A percentile compares a stretch with the other conserved stretches of the same genome.
phyloP scores from a whole-genome alignment of 2,113 vertebrate genomes.

The Osmerus eperlanus region DNA sequence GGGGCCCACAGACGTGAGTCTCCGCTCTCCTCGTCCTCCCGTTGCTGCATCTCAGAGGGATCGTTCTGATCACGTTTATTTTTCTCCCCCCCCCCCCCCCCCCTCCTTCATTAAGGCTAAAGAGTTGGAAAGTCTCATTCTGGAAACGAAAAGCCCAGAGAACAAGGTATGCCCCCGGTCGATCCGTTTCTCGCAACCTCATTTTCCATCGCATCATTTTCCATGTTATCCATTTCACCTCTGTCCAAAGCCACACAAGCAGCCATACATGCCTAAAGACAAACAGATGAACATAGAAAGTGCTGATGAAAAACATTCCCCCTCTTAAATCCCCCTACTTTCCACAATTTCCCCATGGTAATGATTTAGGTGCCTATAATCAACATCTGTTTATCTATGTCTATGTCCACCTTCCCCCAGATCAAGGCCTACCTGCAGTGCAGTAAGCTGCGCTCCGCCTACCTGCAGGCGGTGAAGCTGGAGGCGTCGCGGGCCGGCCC shows the following conservation, averaged over 20 bases:
- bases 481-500: conserved; percentile 77
- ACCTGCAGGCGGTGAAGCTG: conserved; percentile 89
- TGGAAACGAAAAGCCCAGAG: conserved; percentile 87
- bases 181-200: neutral
- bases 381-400: neutral
- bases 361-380: neutral
- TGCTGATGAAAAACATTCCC: too few species aligned
- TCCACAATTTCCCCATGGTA: too few species aligned
- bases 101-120: conserved; percentile 66
- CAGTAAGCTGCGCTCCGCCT: conserved; percentile 88
- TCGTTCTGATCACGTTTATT: too few species aligned
- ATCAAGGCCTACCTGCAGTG: conserved; percentile 89
- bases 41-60: neutral
- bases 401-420: conserved; percentile 58
- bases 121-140: conserved; percentile 89
- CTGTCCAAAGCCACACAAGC: neutral
- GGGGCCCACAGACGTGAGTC: conserved; percentile 80
- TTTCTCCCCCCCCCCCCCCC: too few species aligned
- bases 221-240: too few species aligned
- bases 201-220: neutral
- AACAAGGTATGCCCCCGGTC: conserved; percentile 78
- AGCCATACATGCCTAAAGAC: too few species aligned
- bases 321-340: too few species aligned
- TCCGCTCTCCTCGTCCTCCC: neutral
- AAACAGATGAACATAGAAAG: too few species aligned